Conservation (phyloP, 2,797 vertebrate genomes). For the Hemibagrus guttatus region DNA sequence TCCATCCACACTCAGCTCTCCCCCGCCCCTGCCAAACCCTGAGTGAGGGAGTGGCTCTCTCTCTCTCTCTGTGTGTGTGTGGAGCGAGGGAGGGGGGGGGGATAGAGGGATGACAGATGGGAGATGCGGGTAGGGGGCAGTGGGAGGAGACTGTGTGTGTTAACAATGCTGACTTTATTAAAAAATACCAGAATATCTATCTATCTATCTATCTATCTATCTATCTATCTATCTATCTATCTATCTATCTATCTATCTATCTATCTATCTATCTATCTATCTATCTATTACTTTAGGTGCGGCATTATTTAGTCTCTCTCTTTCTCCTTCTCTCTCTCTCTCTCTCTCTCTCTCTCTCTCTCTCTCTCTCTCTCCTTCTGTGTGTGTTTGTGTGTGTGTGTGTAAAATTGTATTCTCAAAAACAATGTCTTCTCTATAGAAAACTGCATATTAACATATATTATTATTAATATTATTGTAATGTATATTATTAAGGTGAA, state of each 20-base stretch:
- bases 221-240: conserved; percentile 11
- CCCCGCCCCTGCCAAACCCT: conserved; percentile 56
- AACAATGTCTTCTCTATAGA: conserved; percentile 14
- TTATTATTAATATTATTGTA: no score
- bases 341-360: no score
- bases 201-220: conserved; percentile 21
- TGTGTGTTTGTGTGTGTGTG: background rate
- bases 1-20: conserved; percentile 46
- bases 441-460: background rate
- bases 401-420: conserved; percentile 30
- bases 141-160: conserved; percentile 36
- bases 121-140: conserved; percentile 46
- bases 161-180: conserved; percentile 65
- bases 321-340: no score
- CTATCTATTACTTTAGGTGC: background rate
- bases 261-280: background rate
- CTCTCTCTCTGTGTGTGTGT: conserved; percentile 5
- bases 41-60: conserved; percentile 37
- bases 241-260: background rate
- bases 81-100: conserved; percentile 21
- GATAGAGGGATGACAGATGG: conserved; percentile 59
- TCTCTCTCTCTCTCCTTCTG: no score
- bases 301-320: background rate
- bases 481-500: background rate
- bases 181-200: conserved; percentile 38